A percentile compares a stretch with the other conserved stretches of the same genome.
Conservation (phyloP, 2,113 vertebrate genomes). For the Ochotona princeps region DNA sequence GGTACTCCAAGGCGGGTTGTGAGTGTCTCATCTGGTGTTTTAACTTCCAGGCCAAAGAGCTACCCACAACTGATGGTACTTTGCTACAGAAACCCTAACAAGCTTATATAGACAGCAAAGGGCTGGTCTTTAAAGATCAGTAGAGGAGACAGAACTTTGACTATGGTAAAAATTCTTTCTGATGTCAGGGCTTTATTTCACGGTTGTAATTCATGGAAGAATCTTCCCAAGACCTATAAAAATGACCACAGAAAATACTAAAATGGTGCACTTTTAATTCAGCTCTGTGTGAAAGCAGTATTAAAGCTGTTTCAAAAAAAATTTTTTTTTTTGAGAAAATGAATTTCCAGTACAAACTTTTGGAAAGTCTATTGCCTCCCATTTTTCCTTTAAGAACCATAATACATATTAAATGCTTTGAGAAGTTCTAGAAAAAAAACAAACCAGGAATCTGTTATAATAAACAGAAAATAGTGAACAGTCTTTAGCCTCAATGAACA, state of each 20-base stretch:
- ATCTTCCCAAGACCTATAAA: neutral
- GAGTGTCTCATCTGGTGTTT: too few species aligned
- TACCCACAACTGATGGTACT: too few species aligned
- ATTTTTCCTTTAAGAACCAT: neutral
- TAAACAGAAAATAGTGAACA: neutral
- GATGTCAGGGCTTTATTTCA: neutral
- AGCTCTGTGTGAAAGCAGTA: neutral
- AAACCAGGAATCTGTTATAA: neutral
- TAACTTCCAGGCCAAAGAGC: too few species aligned
- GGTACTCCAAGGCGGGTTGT: too few species aligned
- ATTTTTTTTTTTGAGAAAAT: neutral
- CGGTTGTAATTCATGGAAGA: neutral
- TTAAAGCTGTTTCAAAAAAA: neutral
- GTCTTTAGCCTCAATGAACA: neutral
- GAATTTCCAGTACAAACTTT: neutral
- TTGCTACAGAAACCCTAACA: too few species aligned
- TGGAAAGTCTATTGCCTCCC: neutral
- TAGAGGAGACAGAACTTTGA: neutral
- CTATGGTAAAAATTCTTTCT: neutral
- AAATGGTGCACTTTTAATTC: neutral
- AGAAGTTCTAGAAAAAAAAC: neutral
- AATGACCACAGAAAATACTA: neutral
- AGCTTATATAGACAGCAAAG: neutral
- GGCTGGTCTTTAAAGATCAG: neutral
- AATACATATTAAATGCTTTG: neutral